phyloP scores from a whole-genome alignment of 2,113 vertebrate species.

The Prionailurus bengalensis region DNA sequence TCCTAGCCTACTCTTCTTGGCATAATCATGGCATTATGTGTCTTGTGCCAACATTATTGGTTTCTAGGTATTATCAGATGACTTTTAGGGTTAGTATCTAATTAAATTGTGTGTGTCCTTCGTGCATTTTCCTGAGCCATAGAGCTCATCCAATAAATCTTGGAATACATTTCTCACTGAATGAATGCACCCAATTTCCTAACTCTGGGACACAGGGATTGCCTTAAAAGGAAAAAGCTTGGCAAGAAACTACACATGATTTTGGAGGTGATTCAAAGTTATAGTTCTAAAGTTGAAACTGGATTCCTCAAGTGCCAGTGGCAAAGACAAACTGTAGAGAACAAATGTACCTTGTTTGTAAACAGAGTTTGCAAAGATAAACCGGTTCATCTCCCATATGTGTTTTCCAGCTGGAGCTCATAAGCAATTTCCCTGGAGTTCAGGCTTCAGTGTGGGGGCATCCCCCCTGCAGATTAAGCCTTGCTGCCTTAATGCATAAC shows the following conservation, averaged over 20 bases:
- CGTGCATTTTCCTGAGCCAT: background rate
- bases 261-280: conserved; percentile 70
- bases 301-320: conserved; percentile 76
- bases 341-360: conserved; percentile 89
- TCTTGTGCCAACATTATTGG: background rate
- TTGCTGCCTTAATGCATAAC: conserved; percentile 49
- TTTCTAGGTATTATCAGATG: background rate
- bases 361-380: conserved; percentile 87
- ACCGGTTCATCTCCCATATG: conserved; percentile 84
- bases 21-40: background rate
- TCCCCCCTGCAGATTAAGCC: conserved; percentile 67
- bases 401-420: conserved; percentile 87
- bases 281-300: conserved; percentile 72
- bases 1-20: background rate
- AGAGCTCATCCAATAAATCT: background rate
- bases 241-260: conserved; percentile 60
- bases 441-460: conserved; percentile 65
- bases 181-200: background rate
- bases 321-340: conserved; percentile 83
- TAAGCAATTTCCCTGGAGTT: conserved; percentile 82
- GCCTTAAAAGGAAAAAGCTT: conserved; percentile 75
- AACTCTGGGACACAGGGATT: conserved; percentile 7
- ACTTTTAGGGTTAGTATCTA: background rate
- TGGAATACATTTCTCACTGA: background rate
- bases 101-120: background rate